Conservation (phyloP, 2,888 invertebrate genomes). For the Lamellibrachia columna region DNA sequence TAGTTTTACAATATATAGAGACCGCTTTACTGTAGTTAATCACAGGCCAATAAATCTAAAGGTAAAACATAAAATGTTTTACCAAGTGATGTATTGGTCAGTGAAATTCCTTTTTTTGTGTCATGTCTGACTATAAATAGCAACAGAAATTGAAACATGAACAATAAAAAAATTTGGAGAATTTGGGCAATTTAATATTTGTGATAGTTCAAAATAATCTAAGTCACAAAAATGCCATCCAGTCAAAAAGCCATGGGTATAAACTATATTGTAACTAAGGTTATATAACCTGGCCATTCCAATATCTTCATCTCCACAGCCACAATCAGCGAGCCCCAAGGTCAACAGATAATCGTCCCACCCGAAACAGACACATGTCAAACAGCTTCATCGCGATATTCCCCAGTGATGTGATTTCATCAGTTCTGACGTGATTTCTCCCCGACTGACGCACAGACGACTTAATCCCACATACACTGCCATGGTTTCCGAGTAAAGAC, state of each 20-base stretch:
- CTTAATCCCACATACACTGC: background rate
- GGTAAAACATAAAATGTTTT: no score
- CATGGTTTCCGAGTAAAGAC: background rate
- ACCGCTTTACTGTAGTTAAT: no score
- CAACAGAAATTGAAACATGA: no score
- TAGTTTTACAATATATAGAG: no score
- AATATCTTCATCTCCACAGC: background rate
- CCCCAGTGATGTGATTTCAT: background rate
- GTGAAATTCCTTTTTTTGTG: no score
- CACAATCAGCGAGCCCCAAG: background rate
- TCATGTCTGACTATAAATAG: no score
- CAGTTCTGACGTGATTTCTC: slow-evolving; percentile 7
- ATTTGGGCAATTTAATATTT: no score
- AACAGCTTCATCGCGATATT: background rate
- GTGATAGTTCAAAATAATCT: no score
- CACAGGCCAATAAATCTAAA: no score
- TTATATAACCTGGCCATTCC: background rate
- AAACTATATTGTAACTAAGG: background rate
- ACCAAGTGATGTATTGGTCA: no score
- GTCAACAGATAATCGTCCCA: background rate
- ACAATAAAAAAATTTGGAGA: no score
- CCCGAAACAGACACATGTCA: background rate
- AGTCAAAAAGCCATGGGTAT: background rate
- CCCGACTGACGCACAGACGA: background rate
- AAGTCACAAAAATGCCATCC: no score